These are phyloP conservation scores for Harpalus rufipes DNA, from an alignment of 2,888 invertebrate genomes.

Conservation along the genomic window DNA sequence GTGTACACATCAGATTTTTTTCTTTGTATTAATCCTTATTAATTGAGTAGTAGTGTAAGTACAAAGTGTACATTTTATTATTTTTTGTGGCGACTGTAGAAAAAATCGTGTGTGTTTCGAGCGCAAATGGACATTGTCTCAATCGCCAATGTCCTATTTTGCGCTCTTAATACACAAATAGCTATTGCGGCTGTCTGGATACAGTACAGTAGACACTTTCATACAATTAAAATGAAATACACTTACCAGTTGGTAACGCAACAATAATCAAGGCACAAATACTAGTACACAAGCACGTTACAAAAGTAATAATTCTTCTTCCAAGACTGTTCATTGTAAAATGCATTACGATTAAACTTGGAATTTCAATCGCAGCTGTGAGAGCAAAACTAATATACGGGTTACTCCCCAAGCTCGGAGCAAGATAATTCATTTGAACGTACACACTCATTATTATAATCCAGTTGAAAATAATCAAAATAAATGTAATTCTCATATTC, in stretches of 20 bases:
- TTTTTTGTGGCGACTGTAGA: no score
- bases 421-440: constrained; percentile 94
- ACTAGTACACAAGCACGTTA: constrained; percentile 89
- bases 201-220: no score
- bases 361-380: constrained; percentile 92
- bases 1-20: no score
- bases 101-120: no score
- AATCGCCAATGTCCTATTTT: no score
- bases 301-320: constrained; percentile 89
- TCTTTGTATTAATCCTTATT: no score
- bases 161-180: no score
- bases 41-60: no score
- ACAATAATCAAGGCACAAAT: constrained; percentile 91
- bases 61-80: no score
- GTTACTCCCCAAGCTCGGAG: constrained; percentile 91
- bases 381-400: constrained; percentile 93
- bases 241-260: constrained; percentile 85
- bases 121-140: no score
- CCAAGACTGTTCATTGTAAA: constrained; percentile 93
- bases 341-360: constrained; percentile 93
- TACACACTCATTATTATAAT: constrained; percentile 96
- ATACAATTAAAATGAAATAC: no score
- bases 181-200: no score
- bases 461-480: constrained; percentile 92
- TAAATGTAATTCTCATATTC: constrained; percentile 93